Evolutionary conservation across 2,888 invertebrate genomes (phyloP).

Genomic region (Chirona hameri): DNA sequence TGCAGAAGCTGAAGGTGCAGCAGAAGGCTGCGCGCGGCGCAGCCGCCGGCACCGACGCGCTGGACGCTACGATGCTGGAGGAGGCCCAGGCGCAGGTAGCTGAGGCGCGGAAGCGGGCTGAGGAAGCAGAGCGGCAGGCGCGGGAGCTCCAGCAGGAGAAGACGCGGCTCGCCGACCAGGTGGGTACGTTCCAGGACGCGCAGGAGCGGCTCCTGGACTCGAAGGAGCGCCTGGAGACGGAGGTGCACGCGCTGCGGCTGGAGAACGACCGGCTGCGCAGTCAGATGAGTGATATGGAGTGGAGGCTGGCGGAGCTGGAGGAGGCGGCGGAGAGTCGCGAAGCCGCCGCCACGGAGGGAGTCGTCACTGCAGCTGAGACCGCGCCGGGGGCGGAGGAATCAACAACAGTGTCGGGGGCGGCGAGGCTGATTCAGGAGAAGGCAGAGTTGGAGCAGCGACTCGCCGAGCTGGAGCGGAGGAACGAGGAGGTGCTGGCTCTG

Average conservation of each 20-base stretch:
- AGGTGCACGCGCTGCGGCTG: slow-evolving; percentile 67
- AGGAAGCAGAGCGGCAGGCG: slow-evolving; percentile 60
- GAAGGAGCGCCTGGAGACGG: slow-evolving; percentile 75
- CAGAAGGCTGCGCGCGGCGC: slow-evolving; percentile 41
- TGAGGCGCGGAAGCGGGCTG: slow-evolving; percentile 50
- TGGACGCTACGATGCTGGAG: slow-evolving; percentile 74
- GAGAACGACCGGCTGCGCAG: slow-evolving; percentile 66
- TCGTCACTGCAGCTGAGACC: neutral
- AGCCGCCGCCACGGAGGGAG: neutral
- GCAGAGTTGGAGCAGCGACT: neutral
- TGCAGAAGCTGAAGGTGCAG: slow-evolving; percentile 73
- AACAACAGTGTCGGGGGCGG: neutral
- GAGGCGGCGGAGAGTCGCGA: slow-evolving; percentile 33
- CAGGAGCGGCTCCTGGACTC: slow-evolving; percentile 74
- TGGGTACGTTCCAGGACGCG: slow-evolving; percentile 68
- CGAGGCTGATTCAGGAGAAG: neutral
- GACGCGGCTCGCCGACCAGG: slow-evolving; percentile 62
- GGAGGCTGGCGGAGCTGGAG: slow-evolving; percentile 39
- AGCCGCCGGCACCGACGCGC: slow-evolving; percentile 42
- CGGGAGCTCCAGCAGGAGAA: slow-evolving; percentile 64
- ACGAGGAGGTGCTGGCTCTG: neutral
- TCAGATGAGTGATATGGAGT: slow-evolving; percentile 54
- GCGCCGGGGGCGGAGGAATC: neutral
- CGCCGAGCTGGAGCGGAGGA: neutral
- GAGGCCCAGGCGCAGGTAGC: slow-evolving; percentile 59